Conservation (phyloP, 2,113 vertebrate genomes). For the Leucopternis melanops region DNA sequence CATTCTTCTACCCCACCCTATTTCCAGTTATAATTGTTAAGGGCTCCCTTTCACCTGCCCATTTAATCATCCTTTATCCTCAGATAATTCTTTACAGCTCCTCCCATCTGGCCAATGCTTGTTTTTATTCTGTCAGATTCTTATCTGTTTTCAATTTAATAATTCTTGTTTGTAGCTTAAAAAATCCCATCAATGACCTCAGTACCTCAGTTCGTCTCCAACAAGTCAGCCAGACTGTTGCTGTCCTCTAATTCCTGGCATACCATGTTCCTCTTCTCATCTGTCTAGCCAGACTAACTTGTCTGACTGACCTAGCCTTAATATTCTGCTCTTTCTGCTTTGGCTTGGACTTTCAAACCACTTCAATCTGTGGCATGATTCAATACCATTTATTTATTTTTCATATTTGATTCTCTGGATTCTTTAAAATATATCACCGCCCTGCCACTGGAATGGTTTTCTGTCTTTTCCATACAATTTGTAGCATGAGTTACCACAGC, state of each 20-base stretch:
- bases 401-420: not conserved
- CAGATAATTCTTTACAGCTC: not conserved
- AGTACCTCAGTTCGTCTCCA: not conserved
- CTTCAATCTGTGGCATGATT: not conserved
- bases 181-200: constrained; percentile 8
- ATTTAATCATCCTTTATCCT: not conserved
- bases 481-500: not conserved
- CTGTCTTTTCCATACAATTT: not conserved
- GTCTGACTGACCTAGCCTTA: not conserved
- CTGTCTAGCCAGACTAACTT: constrained; percentile 42
- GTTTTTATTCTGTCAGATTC: not conserved
- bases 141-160: constrained; percentile 26
- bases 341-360: not conserved
- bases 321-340: not conserved
- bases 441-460: not conserved
- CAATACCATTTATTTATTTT: not conserved
- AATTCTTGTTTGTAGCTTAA: not conserved
- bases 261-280: not conserved
- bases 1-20: not conserved
- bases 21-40: not conserved
- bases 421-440: not conserved
- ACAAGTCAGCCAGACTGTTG: not conserved
- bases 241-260: constrained; percentile 39
- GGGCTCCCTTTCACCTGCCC: not conserved
- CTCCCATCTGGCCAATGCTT: not conserved